Conservation (phyloP, 1,140 invertebrate species). For the Mylabris phalerata region DNA sequence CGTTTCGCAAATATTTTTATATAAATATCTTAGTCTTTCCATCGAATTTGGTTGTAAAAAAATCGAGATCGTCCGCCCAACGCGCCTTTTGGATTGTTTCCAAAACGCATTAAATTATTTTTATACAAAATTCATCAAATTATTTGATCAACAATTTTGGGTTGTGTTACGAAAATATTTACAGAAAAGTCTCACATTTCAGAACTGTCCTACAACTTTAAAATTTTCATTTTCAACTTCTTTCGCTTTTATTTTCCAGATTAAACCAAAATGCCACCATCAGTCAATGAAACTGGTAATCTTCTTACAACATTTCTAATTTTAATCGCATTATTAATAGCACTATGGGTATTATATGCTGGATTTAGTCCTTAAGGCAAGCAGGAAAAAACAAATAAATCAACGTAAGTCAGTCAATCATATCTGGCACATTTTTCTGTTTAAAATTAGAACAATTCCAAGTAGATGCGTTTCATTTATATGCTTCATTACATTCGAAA, state of each 20-base stretch:
- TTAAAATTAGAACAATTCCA: no score
- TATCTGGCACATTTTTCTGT: no score
- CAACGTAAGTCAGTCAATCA: no score
- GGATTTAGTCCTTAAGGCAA: slow-evolving; percentile 5
- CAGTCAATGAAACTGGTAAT: slow-evolving; percentile 15
- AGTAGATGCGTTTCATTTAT: no score
- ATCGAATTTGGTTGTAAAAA: background rate
- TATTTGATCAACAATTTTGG: background rate
- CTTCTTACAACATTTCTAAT: slow-evolving; percentile 22
- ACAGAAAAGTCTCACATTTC: background rate
- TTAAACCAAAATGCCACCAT: slow-evolving; percentile 22
- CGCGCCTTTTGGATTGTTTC: background rate
- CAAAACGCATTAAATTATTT: slow-evolving; percentile 12
- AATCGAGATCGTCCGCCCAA: slow-evolving; percentile 2
- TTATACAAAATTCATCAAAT: slow-evolving; percentile 2
- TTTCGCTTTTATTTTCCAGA: background rate
- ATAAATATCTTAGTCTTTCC: no score
- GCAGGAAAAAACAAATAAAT: no score
- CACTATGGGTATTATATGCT: slow-evolving; percentile 24
- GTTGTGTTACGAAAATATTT: background rate
- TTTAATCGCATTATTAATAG: slow-evolving; percentile 20
- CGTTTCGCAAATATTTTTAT: no score
- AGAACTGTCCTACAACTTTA: background rate
- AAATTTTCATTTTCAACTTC: no score
- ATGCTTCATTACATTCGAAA: no score